Base-by-base conservation (phyloP, 2,888 invertebrate species). In the Caenorhabditis sp. region DNA sequence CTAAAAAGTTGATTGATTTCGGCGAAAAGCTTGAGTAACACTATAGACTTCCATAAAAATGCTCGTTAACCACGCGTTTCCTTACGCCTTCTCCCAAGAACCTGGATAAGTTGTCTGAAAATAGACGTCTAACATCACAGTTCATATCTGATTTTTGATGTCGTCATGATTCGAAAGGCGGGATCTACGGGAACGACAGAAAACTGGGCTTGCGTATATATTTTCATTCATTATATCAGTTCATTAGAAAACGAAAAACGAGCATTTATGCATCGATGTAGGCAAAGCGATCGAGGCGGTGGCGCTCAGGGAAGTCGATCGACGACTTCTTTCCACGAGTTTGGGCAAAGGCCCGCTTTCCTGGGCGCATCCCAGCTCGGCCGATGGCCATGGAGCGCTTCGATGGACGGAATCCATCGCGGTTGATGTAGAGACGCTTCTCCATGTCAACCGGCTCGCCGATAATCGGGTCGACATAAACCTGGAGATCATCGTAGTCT, bases 341-440 rank as follows among this genome's bases (percentile, higher is more conserved):
- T 49, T 22, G 19, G 19, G 49, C 49, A 7, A 19, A 4, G 12
- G 41, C 54, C 6, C 89, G 82, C 74, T 89, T 89, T 73, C 89
- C 89, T 6, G 89, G 89, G 16, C 89, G 79, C 83, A 89, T 88
- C 51, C 89, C 89, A 69, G 81, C 76, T n/a, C 89, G 66, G 2
- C 89, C 89, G 19, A 89, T 85, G 14, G 89, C 88, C 84, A 89
- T 84, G 26, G 87, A 85, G 10, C 89, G 80, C 61, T 89, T 89
- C 2, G 24, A 54, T 26, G 68, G 68, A 16, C 70, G 58, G 31
- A 70, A 56, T 70, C 58, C 58, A 28, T 31, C 38, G 14, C 58
- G 58, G 24, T 54, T 58, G 58, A 70, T 47, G 28, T 70, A 58
- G 28, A 70, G 26, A 19, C 58, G 70, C 16, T 70, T 70, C 12